Conservation (phyloP, 2,113 vertebrate species). For the Morone chrysops region DNA sequence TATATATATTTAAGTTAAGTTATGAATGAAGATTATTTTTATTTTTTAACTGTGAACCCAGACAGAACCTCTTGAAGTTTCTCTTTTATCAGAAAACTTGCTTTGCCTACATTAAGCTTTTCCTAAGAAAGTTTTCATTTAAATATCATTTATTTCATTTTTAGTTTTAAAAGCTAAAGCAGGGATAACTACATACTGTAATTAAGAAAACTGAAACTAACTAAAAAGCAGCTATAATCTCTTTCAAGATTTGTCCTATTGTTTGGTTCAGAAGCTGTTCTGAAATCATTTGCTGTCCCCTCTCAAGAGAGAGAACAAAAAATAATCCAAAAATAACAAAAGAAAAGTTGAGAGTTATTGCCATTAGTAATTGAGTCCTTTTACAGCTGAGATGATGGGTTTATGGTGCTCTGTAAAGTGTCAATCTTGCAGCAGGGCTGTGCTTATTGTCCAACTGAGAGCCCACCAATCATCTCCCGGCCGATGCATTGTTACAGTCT, state of each 20-base stretch:
- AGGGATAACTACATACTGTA: too few species aligned
- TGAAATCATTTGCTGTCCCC: neutral
- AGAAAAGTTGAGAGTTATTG: slow-evolving; percentile 39
- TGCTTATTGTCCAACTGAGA: slow-evolving; percentile 61
- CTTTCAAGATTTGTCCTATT: neutral
- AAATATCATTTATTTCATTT: too few species aligned
- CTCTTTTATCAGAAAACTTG: too few species aligned
- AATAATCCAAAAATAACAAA: slow-evolving; percentile 4
- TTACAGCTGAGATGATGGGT: slow-evolving; percentile 52
- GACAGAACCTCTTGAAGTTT: too few species aligned
- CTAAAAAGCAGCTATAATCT: too few species aligned
- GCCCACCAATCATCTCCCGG: slow-evolving; percentile 60
- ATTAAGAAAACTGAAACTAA: neutral
- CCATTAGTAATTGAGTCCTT: slow-evolving; percentile 41
- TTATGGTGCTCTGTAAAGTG: slow-evolving; percentile 54
- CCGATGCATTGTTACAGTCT: slow-evolving; percentile 69
- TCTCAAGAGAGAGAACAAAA: neutral
- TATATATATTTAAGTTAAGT: too few species aligned
- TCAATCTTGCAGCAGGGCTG: slow-evolving; percentile 63
- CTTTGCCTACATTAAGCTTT: too few species aligned
- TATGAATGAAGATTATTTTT: too few species aligned
- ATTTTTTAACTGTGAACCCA: too few species aligned
- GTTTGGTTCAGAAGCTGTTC: neutral
- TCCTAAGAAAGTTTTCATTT: too few species aligned
- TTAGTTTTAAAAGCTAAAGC: too few species aligned